Evolutionary conservation across 2,888 invertebrate genomes (phyloP), one percentile per base, ranked within the genome.

Genomic region (Drosophila percnosoma): DNA sequence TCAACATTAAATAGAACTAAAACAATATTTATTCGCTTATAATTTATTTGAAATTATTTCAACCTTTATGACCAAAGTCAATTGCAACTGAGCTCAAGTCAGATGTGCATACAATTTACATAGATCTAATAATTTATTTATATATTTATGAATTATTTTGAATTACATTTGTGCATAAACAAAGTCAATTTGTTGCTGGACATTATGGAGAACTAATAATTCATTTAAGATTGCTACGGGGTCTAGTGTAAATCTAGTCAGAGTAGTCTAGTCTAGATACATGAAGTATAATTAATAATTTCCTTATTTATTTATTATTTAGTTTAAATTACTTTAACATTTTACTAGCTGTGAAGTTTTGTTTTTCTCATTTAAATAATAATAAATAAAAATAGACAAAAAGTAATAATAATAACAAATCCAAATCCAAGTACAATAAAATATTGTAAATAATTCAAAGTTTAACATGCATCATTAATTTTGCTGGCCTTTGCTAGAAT

Each of bases 21-120:
- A 18, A 13, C n/a, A 21, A n/a, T 6, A 51, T 21, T 38, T 4
- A 24, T 29, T n/a, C 15, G 7, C 2, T 38, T 38, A 18, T 15
- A 3, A 51, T 10, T 24, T n/a, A 31, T 8, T 31, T 21, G 7
- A 29, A 21, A 13, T n/a, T 33, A n/a, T 18, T 45, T 48, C 3
- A 21, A 21, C 4, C 7, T 21, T 45, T 21, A 45, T 8, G 13
- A 4, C 7, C 45, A 21, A 21, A 0, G 21, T 21, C 21, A 45
- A 21, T 15, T 45, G 18, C 10, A 2, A 8, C 38, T 11, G 40
- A 2, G n/a, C 38, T n/a, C 15, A 4, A 13, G 6, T 42, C 42
- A 1, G 21, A 13, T 0, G 36, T 15, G 15, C 0, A 0, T 0
- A 33, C 4, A 1, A 33, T 4, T 42, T 21, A 42, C 3, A 0